These are phyloP conservation scores for Cheilosia pagana DNA, from an alignment of 2,888 invertebrate genomes.

Conservation along the genomic window DNA sequence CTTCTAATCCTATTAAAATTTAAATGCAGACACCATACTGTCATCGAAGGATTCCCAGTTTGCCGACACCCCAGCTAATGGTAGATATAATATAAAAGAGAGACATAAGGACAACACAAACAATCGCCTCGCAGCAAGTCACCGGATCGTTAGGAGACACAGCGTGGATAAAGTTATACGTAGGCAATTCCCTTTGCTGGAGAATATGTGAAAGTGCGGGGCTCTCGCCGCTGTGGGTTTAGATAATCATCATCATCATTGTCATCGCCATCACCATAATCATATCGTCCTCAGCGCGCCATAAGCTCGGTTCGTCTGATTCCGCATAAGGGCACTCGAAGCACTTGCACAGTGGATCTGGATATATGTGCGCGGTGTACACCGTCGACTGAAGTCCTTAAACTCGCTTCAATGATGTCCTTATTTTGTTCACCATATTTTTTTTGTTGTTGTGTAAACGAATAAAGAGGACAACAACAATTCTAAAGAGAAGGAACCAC, in stretches of 20 bases:
- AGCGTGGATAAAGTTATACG: conserved; percentile 38
- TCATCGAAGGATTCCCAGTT: conserved; percentile 35
- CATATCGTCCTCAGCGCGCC: conserved; percentile 42
- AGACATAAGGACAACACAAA: conserved; percentile 55
- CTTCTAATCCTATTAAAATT: conserved; percentile 71
- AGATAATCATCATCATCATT: conserved; percentile 71
- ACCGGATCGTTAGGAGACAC: conserved; percentile 50
- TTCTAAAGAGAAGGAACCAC: conserved; percentile 33
- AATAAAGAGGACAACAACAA: conserved; percentile 27
- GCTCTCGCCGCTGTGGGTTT: conserved; percentile 51
- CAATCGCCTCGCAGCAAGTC: conserved; percentile 65
- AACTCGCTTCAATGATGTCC: conserved; percentile 61
- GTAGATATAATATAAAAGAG: not conserved
- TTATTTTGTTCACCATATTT: conserved; percentile 29
- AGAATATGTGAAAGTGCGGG: conserved; percentile 50
- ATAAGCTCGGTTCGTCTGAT: conserved; percentile 41
- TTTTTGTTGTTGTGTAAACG: conserved; percentile 9
- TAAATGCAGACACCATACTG: conserved; percentile 69
- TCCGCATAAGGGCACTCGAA: conserved; percentile 59
- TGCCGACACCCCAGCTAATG: not conserved
- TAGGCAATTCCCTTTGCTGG: conserved; percentile 34
- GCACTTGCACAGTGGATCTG: conserved; percentile 34
- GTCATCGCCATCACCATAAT: conserved; percentile 67
- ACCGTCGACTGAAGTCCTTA: conserved; percentile 58
- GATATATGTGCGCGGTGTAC: conserved; percentile 43